A percentile compares a stretch with the other conserved stretches of the same genome.
Evolutionary conservation across 2,113 vertebrate genomes (phyloP).

Genomic region (Xenopus borealis): DNA sequence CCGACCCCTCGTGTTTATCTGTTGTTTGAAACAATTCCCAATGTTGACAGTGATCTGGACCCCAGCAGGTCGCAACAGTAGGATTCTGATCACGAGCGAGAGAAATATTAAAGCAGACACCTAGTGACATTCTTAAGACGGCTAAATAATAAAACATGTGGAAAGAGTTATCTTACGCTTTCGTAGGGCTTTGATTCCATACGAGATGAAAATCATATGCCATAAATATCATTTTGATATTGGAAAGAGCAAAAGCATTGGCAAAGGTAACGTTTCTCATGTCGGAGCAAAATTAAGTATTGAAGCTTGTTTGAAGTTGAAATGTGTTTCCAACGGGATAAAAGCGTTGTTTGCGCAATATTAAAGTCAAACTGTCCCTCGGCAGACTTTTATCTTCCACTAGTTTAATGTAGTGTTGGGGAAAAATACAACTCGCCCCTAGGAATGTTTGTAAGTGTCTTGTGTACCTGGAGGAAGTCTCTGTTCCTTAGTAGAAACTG

Average conservation of each 20-base stretch:
- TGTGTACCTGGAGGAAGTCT: too few species aligned
- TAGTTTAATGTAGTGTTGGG: too few species aligned
- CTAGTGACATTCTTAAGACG: conserved; percentile 21
- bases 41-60: conserved; percentile 14
- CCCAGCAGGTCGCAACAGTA: conserved; percentile 23
- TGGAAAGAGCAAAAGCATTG: conserved; percentile 1
- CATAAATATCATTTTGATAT: conserved; percentile 29
- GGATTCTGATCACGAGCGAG: conserved; percentile 17
- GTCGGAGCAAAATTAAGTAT: conserved; percentile 41
- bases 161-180: conserved; percentile 44
- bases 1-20: not conserved
- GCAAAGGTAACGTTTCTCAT: not conserved
- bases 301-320: conserved; percentile 42
- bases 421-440: too few species aligned
- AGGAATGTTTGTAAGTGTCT: too few species aligned
- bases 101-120: conserved; percentile 40
- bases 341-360: not conserved
- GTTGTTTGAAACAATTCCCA: conserved; percentile 9
- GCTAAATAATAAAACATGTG: conserved; percentile 52
- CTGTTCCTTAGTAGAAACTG: too few species aligned
- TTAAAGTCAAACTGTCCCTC: conserved; percentile 33
- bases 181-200: conserved; percentile 51
- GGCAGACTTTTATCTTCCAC: not conserved
- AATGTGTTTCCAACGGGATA: conserved; percentile 39
- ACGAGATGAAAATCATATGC: conserved; percentile 54